Conservation (phyloP, 64 coral and sea anemone genomes). For the Porites lutea region DNA sequence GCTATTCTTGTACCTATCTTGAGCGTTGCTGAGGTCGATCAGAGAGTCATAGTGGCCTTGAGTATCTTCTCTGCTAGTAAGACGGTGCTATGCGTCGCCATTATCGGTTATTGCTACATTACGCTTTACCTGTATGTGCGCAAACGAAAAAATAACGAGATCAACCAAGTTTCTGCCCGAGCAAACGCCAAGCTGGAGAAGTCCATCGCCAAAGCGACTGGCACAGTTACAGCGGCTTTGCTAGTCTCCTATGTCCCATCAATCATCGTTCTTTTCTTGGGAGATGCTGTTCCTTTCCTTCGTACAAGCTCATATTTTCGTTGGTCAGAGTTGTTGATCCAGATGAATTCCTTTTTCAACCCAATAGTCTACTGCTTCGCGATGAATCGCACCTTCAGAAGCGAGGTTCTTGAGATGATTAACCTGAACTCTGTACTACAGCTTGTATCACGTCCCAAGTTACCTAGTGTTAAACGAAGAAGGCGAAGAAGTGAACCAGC, state of each 20-base stretch:
- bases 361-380: constrained; percentile 16
- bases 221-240: neutral
- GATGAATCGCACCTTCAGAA: constrained; percentile 21
- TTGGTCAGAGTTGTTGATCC: constrained; percentile 19
- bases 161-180: neutral
- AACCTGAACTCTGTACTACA: neutral
- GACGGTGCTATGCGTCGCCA: neutral
- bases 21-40: neutral
- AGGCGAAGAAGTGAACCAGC: too few species aligned
- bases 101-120: constrained; percentile 21
- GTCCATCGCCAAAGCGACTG: neutral
- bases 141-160: neutral
- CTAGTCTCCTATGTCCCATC: constrained; percentile 20
- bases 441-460: neutral
- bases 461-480: neutral
- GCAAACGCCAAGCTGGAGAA: neutral
- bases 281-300: neutral
- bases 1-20: neutral
- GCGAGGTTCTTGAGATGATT: neutral
- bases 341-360: constrained; percentile 12
- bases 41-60: neutral
- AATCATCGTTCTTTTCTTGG: neutral
- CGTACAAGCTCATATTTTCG: constrained; percentile 31
- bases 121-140: neutral
- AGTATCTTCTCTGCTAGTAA: neutral